Evolutionary conservation across 1,140 invertebrate genomes (phyloP).

Genomic region (Philotrypesis tridentata): DNA sequence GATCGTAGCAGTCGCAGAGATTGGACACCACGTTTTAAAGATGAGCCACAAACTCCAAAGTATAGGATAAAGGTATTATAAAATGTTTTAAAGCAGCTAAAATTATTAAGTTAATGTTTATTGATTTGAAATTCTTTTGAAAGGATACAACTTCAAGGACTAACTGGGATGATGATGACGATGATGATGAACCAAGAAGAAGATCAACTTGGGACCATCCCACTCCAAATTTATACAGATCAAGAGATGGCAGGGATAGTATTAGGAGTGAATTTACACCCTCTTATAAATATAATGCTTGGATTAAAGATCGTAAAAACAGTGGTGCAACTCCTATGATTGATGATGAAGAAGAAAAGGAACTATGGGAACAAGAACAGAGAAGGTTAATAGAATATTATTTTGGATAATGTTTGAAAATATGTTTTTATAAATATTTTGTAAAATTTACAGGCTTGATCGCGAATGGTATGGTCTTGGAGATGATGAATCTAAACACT

Average conservation of each 20-base stretch:
- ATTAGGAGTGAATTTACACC: constrained; percentile 85
- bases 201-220: constrained; percentile 94
- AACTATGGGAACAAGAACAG: constrained; percentile 95
- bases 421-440: constrained; percentile 17
- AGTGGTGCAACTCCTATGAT: constrained; percentile 78
- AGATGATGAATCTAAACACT: constrained; percentile 95
- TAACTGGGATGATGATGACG: constrained; percentile 94
- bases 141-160: constrained; percentile 84
- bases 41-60: constrained; percentile 86
- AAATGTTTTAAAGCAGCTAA: constrained; percentile 3
- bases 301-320: constrained; percentile 81
- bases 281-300: constrained; percentile 88
- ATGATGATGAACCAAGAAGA: constrained; percentile 79
- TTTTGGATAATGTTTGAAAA: background rate
- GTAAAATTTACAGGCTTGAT: constrained; percentile 80
- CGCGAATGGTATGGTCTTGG: constrained; percentile 97
- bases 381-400: constrained; percentile 70
- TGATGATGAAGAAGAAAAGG: constrained; percentile 83
- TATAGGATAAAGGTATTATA: constrained; percentile 58
- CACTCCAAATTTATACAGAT: constrained; percentile 81
- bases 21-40: constrained; percentile 55
- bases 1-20: constrained; percentile 51
- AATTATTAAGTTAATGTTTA: background rate
- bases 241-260: constrained; percentile 71
- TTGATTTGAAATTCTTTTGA: background rate